These are phyloP conservation scores for Tychaedon coryphoeus DNA, from an alignment of 2,113 vertebrate species.

Conservation along the genomic window DNA sequence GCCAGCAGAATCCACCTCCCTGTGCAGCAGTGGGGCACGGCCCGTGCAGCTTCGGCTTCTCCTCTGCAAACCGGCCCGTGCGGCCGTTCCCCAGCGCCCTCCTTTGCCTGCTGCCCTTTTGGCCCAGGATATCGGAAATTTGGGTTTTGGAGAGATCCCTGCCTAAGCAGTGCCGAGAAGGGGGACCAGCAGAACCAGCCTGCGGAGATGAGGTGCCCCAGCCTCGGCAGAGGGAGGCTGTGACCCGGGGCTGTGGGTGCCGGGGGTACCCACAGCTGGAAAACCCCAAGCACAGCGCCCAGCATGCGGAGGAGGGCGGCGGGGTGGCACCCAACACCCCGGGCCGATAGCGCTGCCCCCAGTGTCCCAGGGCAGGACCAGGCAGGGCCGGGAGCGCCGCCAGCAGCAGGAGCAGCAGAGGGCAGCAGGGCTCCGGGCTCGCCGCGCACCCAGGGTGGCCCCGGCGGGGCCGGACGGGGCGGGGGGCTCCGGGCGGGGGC, in stretches of 20 bases:
- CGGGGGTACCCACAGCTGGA: background rate
- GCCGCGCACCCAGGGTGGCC: background rate
- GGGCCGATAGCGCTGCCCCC: rapidly evolving
- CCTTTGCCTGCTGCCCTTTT: background rate
- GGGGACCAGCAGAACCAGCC: background rate
- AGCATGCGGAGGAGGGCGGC: background rate
- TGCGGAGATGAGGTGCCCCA: rapidly evolving
- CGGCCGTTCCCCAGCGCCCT: rapidly evolving
- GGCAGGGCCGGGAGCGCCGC: background rate
- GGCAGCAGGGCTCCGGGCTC: conserved; percentile 15
- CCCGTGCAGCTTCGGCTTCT: background rate
- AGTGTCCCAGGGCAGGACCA: rapidly evolving
- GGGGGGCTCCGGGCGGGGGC: background rate
- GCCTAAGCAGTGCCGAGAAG: rapidly evolving
- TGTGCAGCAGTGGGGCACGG: rapidly evolving
- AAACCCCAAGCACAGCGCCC: background rate
- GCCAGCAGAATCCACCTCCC: background rate
- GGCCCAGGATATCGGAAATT: background rate
- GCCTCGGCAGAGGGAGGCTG: background rate
- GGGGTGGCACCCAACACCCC: rapidly evolving
- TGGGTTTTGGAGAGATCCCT: background rate
- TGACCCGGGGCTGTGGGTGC: background rate
- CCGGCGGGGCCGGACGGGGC: background rate
- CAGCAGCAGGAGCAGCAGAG: conserved; percentile 15
- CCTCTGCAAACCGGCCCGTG: background rate